Evolutionary conservation across 2,797 vertebrate species (phyloP).

Genomic region (Arvicola amphibius): DNA sequence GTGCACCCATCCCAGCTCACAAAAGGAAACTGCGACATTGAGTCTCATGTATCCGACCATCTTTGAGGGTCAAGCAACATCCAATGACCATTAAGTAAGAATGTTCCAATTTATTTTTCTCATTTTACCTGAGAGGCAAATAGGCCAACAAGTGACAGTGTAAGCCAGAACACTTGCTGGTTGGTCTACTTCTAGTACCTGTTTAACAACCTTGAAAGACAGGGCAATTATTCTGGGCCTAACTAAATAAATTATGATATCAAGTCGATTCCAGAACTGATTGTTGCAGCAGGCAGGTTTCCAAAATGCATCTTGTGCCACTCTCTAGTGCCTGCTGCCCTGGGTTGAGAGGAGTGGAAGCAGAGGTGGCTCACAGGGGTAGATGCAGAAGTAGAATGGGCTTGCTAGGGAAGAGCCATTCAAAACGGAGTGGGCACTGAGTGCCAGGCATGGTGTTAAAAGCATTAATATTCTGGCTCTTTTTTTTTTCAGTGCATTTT

Average conservation of each 20-base stretch:
- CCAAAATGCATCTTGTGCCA: rapidly evolving
- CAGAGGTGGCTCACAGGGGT: rapidly evolving
- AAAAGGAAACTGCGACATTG: neutral
- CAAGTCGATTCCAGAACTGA: neutral
- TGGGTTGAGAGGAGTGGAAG: neutral
- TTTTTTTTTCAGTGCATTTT: neutral
- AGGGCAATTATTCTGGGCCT: neutral
- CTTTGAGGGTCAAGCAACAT: neutral
- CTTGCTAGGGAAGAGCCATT: no score
- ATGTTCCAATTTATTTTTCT: neutral
- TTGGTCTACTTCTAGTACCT: neutral
- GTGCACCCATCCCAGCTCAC: no score
- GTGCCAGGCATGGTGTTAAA: neutral
- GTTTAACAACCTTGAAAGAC: neutral
- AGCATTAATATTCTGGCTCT: neutral
- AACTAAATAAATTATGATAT: neutral
- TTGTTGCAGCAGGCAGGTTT: neutral
- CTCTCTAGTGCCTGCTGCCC: neutral
- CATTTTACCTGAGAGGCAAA: conserved; percentile 43
- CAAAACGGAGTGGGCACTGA: neutral
- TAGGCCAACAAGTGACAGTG: neutral
- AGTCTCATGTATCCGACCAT: neutral
- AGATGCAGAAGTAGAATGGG: neutral
- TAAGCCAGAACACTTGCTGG: neutral
- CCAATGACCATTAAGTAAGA: neutral